phyloP scores from a whole-genome alignment of 1,140 invertebrate species.

The Leucophenga varia region DNA sequence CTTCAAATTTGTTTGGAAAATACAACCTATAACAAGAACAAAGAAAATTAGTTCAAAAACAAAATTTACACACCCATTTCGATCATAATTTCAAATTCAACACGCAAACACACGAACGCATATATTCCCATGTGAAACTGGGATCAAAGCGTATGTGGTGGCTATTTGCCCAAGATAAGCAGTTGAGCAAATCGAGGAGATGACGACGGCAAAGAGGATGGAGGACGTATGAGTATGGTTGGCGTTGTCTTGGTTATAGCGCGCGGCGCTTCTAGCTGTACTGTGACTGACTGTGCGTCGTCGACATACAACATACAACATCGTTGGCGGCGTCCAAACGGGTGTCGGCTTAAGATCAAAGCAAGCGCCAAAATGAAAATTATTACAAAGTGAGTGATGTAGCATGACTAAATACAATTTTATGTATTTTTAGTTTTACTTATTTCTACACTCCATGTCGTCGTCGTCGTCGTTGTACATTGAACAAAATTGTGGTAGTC shows the following conservation, averaged over 20 bases:
- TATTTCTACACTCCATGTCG: constrained; percentile 23
- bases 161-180: constrained; percentile 28
- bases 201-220: constrained; percentile 3
- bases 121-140: constrained; percentile 1
- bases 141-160: constrained; percentile 41
- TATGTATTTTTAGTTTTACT: constrained; percentile 24
- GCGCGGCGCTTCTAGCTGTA: no score
- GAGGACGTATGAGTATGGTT: constrained; percentile 1
- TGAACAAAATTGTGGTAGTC: no score
- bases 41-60: no score
- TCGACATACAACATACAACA: no score
- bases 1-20: no score
- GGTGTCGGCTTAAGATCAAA: constrained; percentile 47
- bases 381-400: constrained; percentile 56
- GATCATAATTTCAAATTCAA: constrained; percentile 47
- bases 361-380: constrained; percentile 55
- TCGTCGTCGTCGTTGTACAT: no score
- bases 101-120: constrained; percentile 5
- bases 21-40: no score
- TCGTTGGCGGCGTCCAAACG: constrained; percentile 29
- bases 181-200: not conserved
- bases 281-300: no score
- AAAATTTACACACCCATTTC: constrained; percentile 9
- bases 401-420: constrained; percentile 57
- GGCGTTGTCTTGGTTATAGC: no score